Conservation (phyloP, 2,797 vertebrate species). For the Mormyrus proboscirostris region DNA sequence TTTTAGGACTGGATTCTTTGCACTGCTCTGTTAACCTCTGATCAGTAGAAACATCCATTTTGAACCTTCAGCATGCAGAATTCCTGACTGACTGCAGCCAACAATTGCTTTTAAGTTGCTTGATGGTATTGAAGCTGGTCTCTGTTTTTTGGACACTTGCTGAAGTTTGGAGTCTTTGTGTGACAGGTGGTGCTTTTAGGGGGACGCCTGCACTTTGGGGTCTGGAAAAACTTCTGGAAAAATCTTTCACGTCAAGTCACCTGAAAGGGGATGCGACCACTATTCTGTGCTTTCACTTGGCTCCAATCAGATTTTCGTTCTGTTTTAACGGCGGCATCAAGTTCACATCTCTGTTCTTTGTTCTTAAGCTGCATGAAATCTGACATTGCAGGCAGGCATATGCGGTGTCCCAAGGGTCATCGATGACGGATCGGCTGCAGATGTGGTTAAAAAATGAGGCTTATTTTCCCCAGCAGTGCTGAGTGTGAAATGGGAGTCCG, state of each 20-base stretch:
- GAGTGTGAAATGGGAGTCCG: neutral
- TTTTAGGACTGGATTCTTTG: neutral
- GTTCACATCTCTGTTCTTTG: neutral
- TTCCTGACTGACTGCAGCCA: neutral
- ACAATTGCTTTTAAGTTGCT: neutral
- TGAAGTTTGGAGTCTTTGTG: neutral
- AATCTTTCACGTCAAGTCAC: neutral
- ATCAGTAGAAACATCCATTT: neutral
- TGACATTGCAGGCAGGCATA: neutral
- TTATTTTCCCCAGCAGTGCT: neutral
- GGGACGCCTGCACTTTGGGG: neutral
- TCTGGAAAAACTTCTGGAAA: neutral
- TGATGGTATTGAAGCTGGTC: neutral
- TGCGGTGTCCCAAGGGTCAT: no score
- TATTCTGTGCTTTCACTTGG: neutral
- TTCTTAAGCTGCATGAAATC: neutral
- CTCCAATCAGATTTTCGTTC: neutral
- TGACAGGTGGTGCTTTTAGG: neutral
- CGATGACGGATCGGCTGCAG: neutral
- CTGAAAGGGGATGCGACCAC: neutral
- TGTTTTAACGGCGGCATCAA: neutral
- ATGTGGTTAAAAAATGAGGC: neutral
- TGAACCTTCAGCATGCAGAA: neutral
- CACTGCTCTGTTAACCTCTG: neutral
- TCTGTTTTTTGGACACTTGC: neutral